phyloP scores from a whole-genome alignment of 1,140 invertebrate genomes.

The Listronotus oregonensis region DNA sequence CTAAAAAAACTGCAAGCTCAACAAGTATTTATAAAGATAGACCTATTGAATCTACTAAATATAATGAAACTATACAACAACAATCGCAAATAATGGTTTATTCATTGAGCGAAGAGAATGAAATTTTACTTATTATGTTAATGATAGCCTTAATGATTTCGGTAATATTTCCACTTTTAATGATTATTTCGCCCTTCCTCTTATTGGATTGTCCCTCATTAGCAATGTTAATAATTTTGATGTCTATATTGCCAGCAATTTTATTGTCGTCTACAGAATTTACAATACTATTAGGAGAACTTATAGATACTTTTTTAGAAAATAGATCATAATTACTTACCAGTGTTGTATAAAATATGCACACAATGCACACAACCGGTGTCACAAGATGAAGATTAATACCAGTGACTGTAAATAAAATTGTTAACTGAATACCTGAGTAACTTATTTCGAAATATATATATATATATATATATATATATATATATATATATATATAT shows the following conservation, averaged over 20 bases:
- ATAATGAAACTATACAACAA: conserved; percentile 28
- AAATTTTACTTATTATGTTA: conserved; percentile 34
- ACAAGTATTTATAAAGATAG: not conserved
- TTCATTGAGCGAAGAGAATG: conserved; percentile 32
- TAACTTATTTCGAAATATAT: too few species aligned
- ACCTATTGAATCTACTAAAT: not conserved
- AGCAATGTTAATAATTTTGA: conserved; percentile 27
- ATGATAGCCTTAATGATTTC: conserved; percentile 37
- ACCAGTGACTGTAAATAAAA: conserved; percentile 67
- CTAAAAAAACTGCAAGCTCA: too few species aligned
- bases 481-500: too few species aligned
- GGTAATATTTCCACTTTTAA: conserved; percentile 35
- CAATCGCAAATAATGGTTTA: conserved; percentile 1
- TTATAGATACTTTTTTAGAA: conserved; percentile 20
- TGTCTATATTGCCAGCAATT: conserved; percentile 31
- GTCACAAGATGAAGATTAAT: conserved; percentile 73
- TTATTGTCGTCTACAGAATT: conserved; percentile 33
- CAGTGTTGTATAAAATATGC: conserved; percentile 82
- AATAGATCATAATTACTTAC: conserved; percentile 60
- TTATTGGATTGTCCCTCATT: conserved; percentile 32
- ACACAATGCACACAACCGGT: conserved; percentile 72
- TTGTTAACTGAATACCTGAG: not conserved
- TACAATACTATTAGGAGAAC: conserved; percentile 23
- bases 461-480: too few species aligned
- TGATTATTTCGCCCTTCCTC: conserved; percentile 35